Evolutionary conservation across 2,888 invertebrate species (phyloP).

Genomic region (Eupithecia tripunctaria): DNA sequence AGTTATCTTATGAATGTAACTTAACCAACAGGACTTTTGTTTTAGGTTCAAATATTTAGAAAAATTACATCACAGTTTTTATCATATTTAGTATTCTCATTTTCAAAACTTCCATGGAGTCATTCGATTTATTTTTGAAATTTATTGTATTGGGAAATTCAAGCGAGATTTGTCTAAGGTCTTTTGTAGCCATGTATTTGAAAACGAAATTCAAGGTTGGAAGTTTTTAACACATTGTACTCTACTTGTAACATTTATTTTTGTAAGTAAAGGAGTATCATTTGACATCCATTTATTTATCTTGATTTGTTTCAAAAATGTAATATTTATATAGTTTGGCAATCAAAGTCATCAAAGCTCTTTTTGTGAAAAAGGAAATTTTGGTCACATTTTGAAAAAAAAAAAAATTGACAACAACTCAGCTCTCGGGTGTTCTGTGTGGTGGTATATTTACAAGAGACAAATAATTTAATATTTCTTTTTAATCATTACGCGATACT

Average conservation of each 20-base stretch:
- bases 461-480: slow-evolving; percentile 24
- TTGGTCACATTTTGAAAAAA: neutral
- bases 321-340: neutral
- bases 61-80: neutral
- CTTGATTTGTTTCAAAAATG: neutral
- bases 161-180: neutral
- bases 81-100: neutral
- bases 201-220: neutral
- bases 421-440: slow-evolving; percentile 49
- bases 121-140: neutral
- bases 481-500: neutral
- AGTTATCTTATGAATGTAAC: too few relatives aligned
- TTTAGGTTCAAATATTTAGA: neutral
- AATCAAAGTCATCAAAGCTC: neutral
- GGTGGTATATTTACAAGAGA: slow-evolving; percentile 57
- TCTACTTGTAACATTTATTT: neutral
- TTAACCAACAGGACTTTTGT: too few relatives aligned
- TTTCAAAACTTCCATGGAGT: neutral
- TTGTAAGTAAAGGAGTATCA: neutral
- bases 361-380: neutral
- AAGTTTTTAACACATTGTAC: neutral
- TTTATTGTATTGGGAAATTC: neutral
- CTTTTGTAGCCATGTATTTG: neutral
- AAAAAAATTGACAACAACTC: slow-evolving; percentile 51
- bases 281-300: neutral